Evolutionary conservation across 2,113 vertebrate genomes (phyloP).

Genomic region (Struthio camelus): DNA sequence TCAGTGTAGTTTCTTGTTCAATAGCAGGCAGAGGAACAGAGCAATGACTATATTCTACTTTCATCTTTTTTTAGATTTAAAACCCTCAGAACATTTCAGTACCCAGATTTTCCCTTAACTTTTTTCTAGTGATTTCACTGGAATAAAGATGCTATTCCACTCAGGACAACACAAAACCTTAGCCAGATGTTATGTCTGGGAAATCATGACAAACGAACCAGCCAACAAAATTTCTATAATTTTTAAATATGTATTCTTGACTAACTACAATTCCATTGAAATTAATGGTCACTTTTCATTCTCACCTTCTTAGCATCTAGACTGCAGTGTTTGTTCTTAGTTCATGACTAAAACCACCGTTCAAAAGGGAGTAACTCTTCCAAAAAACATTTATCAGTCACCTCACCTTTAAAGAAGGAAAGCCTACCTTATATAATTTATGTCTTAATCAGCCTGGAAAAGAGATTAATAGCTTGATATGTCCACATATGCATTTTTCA

Average conservation of each 20-base stretch:
- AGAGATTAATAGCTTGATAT: not conserved
- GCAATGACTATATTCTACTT: not conserved
- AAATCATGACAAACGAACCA: not conserved
- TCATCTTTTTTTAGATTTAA: not conserved
- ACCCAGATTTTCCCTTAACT: not conserved
- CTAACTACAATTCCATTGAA: not conserved
- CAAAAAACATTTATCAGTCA: not conserved
- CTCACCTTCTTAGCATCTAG: not conserved
- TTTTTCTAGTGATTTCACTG: not conserved
- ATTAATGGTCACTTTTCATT: not conserved
- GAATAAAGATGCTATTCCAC: not conserved
- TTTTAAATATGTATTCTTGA: not conserved
- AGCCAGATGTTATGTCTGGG: not conserved
- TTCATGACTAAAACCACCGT: not conserved
- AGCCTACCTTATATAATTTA: not conserved
- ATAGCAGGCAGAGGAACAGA: not conserved
- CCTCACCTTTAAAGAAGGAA: not conserved
- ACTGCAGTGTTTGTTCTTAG: not conserved
- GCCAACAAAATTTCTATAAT: not conserved
- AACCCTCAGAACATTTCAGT: not conserved
- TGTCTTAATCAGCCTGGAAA: constrained; percentile 10
- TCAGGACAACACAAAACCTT: not conserved
- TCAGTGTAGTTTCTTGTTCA: not conserved
- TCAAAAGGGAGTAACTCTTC: not conserved
- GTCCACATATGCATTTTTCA: constrained; percentile 6